Evolutionary conservation across 2,797 vertebrate species (phyloP), one percentile per base, ranked within the genome.

Genomic region (Catamblyrhynchus diadema): DNA sequence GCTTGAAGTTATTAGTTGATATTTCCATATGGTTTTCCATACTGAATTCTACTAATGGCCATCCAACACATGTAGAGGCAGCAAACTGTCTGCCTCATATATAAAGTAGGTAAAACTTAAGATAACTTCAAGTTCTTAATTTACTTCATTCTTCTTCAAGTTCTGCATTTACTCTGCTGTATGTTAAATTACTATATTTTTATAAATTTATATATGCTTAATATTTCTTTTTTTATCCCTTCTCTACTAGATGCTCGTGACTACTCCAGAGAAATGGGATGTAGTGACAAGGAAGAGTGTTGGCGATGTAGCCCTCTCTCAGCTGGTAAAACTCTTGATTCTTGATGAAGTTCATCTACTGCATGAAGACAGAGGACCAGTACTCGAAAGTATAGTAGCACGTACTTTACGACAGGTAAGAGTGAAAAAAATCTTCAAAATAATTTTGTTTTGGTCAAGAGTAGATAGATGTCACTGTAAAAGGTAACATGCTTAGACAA

Each of bases 261-360:
- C 99, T 30, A 99, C 99, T 59, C 99, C 99, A 25, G 99, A 99
- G 97, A 99, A 99, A 94, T 99, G 99, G 99, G 99, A 99, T 54
- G 99, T 99, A n/a, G 99, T 99, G 57, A 99, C 99, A 72, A 98
- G 99, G 95, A 99, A 99, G 96, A 99, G 99, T 71, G 99, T 99
- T 51, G 99, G 99, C 10, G 99, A 99, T 37, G 99, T 99, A 78
- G 99, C 98, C 41, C 98, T 99, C 48, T 99, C 99, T 53, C 99
- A 99, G 92, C 98, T 99, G 11, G 99, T 99, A 18, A 98, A 98
- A 37, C 98, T 99, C 22, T 97, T 99, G 21, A 99, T 99, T 96
- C 97, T 99, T 28, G 99, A 99, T 97, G 99, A 99, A 97, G 99
- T 99, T 81, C 99, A 99, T 92, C 98, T 99, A 14, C 98, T 99